Evolutionary conservation across 2,888 invertebrate species (phyloP), one percentile per base, ranked within the genome.

Genomic region (Polyommatus iphigenia): DNA sequence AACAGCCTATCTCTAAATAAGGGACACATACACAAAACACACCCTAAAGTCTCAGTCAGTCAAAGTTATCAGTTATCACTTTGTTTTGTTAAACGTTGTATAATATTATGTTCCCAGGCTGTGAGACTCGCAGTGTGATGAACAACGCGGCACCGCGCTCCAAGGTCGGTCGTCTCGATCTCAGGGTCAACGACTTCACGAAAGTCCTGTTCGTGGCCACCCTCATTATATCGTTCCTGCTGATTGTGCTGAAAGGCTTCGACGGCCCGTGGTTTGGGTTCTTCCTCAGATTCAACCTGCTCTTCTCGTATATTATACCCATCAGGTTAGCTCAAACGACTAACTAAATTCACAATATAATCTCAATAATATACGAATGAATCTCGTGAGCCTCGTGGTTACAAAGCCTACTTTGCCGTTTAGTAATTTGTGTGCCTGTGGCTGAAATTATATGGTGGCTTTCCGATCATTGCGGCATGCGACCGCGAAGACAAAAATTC

Each of bases 231-330:
- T 98, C 99, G 0, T 93, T 99, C 81, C 97, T 99, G 20, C 98
- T 99, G 97, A 99, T 99, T 95, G 96, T 97, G 80, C 95, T 99
- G 78, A 99, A 99, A 94, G 99, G 99, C 10, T 99, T 99, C 90
- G 96, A 96, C 79, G 99, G 99, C 0, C 98, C 98, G 13, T 99
- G 99, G 99, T 99, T 98, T 88, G 93, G 97, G 84, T 99, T 99
- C 90, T 96, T 99, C 95, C 99, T 99, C 94, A 95, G 99, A 85
- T 99, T 99, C 87, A 96, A 99, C 77, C 95, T 99, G 71, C 95
- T 99, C 24, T 99, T 99, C 94, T 99, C 99, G 0, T 99, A 99
- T 92, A 99, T 99, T 85, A 99, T 99, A 87, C 99, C 99, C 20
- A 99, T 99, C 84, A 98, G 97, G 96, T 97, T 85, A 94, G 92